Evolutionary conservation across 2,797 vertebrate species (phyloP).

Genomic region (Pterois miles): DNA sequence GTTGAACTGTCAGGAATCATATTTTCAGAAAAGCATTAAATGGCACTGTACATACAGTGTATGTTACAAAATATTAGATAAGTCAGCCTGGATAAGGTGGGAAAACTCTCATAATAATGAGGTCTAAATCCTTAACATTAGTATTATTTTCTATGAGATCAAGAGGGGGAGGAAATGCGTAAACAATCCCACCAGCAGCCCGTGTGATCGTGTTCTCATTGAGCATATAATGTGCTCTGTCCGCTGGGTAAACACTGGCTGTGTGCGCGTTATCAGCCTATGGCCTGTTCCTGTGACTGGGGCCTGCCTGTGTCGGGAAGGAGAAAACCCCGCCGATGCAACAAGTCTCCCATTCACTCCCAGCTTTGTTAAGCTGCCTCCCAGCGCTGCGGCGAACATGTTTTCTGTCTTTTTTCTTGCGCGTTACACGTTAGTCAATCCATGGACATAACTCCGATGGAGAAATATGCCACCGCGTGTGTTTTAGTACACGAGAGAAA

Average conservation of each 20-base stretch:
- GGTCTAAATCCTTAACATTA: background rate
- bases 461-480: too few species aligned
- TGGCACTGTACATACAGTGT: background rate
- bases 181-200: background rate
- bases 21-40: background rate
- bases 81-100: background rate
- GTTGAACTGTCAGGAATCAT: background rate
- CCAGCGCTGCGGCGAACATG: slow-evolving; percentile 29
- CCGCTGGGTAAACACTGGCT: slow-evolving; percentile 56
- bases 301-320: slow-evolving; percentile 48
- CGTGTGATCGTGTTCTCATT: slow-evolving; percentile 4
- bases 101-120: background rate
- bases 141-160: background rate
- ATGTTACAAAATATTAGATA: background rate
- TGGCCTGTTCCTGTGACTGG: slow-evolving; percentile 77
- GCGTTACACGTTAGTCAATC: background rate
- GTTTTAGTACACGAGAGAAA: background rate
- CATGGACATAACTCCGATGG: background rate
- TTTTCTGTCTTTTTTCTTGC: background rate
- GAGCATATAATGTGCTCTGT: slow-evolving; percentile 28
- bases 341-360: slow-evolving; percentile 88
- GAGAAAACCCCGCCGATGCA: slow-evolving; percentile 83
- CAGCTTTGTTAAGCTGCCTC: slow-evolving; percentile 85
- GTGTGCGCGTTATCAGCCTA: slow-evolving; percentile 49
- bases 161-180: background rate